Conservation (phyloP, 1,140 invertebrate species). For the Metaphire vulgaris region DNA sequence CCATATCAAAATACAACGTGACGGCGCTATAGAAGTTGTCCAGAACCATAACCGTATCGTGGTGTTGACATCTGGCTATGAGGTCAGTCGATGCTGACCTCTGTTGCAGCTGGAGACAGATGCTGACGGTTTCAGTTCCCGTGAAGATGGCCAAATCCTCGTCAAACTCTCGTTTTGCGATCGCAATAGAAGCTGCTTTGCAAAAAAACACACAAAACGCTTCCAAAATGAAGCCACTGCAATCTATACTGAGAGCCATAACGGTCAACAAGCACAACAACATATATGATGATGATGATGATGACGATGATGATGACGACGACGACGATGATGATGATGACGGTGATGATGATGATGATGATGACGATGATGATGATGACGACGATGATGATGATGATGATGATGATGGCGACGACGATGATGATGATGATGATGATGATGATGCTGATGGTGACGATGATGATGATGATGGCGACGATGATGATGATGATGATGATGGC, state of each 20-base stretch:
- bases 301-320: not conserved
- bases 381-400: conserved; percentile 1
- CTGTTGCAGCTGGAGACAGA: not conserved
- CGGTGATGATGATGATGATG: conserved; percentile 1
- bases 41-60: too few relatives aligned
- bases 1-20: too few relatives aligned
- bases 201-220: too few relatives aligned
- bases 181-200: too few relatives aligned
- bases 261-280: not conserved
- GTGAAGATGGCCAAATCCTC: not conserved
- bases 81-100: too few relatives aligned
- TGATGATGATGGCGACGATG: not conserved
- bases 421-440: conserved; percentile 3
- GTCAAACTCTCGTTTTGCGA: not conserved
- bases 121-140: not conserved
- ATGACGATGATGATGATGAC: not conserved
- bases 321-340: not conserved
- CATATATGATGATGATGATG: not conserved
- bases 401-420: not conserved
- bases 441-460: not conserved
- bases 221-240: too few relatives aligned
- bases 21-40: too few relatives aligned
- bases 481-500: not conserved
- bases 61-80: too few relatives aligned
- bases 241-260: not conserved